phyloP scores from a whole-genome alignment of 2,797 vertebrate species.

The Scolopax rusticola region DNA sequence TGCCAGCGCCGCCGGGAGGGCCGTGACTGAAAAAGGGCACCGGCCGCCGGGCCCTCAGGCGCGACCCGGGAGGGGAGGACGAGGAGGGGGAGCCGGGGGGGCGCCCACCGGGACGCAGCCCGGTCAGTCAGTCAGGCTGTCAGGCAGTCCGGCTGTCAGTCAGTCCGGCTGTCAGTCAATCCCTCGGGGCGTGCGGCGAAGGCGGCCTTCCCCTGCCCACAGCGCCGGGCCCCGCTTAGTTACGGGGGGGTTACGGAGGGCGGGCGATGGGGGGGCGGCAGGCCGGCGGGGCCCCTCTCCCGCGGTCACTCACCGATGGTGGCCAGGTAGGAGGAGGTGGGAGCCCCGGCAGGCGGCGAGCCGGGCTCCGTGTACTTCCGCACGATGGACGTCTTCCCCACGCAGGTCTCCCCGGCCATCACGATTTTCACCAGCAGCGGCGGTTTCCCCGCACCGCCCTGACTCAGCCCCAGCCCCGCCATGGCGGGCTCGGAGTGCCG shows the following conservation, averaged over 20 bases:
- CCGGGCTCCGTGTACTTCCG: conserved; percentile 64
- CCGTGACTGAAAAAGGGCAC: accelerated
- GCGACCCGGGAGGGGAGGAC: accelerated
- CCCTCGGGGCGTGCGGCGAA: neutral
- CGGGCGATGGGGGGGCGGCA: neutral
- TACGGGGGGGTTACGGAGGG: neutral
- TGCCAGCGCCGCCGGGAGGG: neutral
- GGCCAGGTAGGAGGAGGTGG: conserved; percentile 64
- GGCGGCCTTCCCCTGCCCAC: too few relatives aligned
- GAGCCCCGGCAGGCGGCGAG: neutral
- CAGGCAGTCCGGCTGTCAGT: neutral
- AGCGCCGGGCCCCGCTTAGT: too few relatives aligned
- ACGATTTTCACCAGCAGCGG: conserved; percentile 69
- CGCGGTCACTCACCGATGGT: conserved; percentile 74
- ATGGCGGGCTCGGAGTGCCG: neutral
- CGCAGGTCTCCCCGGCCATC: conserved; percentile 76
- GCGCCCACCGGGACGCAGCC: neutral
- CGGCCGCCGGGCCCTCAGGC: neutral
- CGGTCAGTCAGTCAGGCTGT: neutral
- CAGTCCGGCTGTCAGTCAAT: neutral
- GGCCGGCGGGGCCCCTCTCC: too few relatives aligned
- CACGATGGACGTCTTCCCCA: conserved; percentile 77
- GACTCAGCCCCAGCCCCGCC: neutral
- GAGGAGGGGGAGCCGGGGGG: neutral
- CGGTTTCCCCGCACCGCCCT: neutral